Conservation (phyloP, 2,888 invertebrate species). For the Acleris cristana region DNA sequence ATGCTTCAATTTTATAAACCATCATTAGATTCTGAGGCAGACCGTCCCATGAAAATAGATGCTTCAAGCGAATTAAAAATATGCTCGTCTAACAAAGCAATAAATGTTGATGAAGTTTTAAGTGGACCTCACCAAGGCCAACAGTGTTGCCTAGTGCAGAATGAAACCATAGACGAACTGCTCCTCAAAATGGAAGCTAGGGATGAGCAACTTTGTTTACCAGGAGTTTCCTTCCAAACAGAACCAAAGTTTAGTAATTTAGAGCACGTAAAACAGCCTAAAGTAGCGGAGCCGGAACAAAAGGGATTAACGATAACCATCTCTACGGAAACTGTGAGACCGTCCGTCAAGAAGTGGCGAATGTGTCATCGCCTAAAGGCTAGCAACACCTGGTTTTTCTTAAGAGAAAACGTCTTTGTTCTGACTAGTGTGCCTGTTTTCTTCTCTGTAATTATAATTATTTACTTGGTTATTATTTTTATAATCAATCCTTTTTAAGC, state of each 20-base stretch:
- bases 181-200: constrained; percentile 53
- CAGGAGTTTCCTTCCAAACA: constrained; percentile 37
- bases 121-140: constrained; percentile 45
- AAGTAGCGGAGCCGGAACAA: constrained; percentile 37
- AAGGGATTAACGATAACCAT: constrained; percentile 46
- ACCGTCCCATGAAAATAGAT: constrained; percentile 9
- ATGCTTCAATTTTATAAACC: constrained; percentile 39
- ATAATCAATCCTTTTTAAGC: constrained; percentile 50
- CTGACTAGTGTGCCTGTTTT: constrained; percentile 66
- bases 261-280: constrained; percentile 50
- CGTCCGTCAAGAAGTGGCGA: constrained; percentile 33
- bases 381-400: constrained; percentile 47
- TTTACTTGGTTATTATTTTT: constrained; percentile 59
- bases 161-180: constrained; percentile 60
- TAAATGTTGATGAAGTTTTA: constrained; percentile 31
- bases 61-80: constrained; percentile 25
- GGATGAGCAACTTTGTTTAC: constrained; percentile 38
- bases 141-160: constrained; percentile 65
- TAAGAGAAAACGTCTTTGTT: constrained; percentile 63
- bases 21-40: constrained; percentile 8
- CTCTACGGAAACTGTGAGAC: constrained; percentile 43
- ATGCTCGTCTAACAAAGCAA: constrained; percentile 40
- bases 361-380: constrained; percentile 33
- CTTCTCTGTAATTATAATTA: constrained; percentile 55
- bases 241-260: constrained; percentile 48